Evolutionary conservation across 2,113 vertebrate genomes (phyloP), one percentile per base, ranked within the genome.

Genomic region (Oceanodroma tethys): DNA sequence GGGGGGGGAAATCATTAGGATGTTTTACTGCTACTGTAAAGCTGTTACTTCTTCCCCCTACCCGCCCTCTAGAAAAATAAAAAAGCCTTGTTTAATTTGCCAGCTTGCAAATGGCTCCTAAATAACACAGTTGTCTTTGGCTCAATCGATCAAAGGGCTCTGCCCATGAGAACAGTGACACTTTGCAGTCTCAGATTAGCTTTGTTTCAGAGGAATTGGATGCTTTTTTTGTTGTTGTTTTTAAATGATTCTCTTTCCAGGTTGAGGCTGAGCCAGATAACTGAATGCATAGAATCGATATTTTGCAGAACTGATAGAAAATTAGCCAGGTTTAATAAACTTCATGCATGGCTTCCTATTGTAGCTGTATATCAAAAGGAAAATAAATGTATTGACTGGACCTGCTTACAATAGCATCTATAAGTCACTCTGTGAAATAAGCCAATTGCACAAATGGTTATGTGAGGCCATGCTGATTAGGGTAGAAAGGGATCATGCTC

Each of bases 301-400:
- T 78, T 92, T 95, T 23, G 91, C 90, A 97, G 95, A 96, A 96
- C 85, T 74, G 96, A 92, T 96, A 96, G 96, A 96, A 96, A 96
- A 97, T 97, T 97, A 97, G 91, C 81, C 90, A 83, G 90, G 90
- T 96, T 97, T 97, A 96, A 97, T 96, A 96, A 96, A 97, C 87
- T 90, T 92, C 93, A 96, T 88, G 95, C 97, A 81, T 92, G 95
- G 90, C 93, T 96, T 97, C 94, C 81, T 96, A 71, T 93, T 87
- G 71, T 50, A 81, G 91, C 90, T 60, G 67, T 96, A 97, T 71
- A 97, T 96, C 96, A 97, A 94, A 87, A 94, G 81, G 67, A 92
- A 95, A 97, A 96, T 87, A 97, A 97, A 96, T 97, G 90, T 96
- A 97, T 95, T 90, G 97, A 97, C 96, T 83, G 71, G 67, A 30